Percentiles rank a stretch among this genome's conserved stretches.
phyloP scores from a whole-genome alignment of 2,888 invertebrate species.

The Eurytoma californica region DNA sequence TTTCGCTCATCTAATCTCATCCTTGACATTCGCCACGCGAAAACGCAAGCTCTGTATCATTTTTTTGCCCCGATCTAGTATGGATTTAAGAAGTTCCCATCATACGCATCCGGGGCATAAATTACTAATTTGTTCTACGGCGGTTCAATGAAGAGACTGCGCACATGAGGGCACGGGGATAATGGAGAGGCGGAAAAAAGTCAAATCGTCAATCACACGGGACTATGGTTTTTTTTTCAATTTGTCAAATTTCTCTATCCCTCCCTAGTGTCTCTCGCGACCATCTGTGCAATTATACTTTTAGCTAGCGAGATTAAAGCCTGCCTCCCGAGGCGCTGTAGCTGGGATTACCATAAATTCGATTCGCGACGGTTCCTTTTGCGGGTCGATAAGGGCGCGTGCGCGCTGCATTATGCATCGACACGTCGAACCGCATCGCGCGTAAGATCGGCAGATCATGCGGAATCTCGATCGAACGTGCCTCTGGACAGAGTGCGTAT shows the following conservation, averaged over 20 bases:
- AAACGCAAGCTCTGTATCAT: not conserved
- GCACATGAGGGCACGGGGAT: not conserved
- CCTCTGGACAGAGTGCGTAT: not conserved
- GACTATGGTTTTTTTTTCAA: conserved; percentile 15
- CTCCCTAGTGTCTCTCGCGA: not conserved
- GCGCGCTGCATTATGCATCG: conserved; percentile 65
- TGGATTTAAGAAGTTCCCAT: not conserved
- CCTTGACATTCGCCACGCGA: conserved; percentile 36
- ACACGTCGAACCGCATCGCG: conserved; percentile 63
- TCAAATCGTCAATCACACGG: conserved; percentile 13
- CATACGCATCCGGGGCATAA: not conserved
- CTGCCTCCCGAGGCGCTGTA: conserved; percentile 18
- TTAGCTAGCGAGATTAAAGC: conserved; percentile 54
- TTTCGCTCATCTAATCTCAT: conserved; percentile 14
- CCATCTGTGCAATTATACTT: conserved; percentile 51
- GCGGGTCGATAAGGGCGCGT: conserved; percentile 11
- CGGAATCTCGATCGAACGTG: conserved; percentile 49
- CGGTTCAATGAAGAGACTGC: not conserved
- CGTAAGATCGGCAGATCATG: conserved; percentile 63
- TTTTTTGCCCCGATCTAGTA: not conserved
- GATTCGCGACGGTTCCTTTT: conserved; percentile 50
- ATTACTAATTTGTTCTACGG: conserved; percentile 26
- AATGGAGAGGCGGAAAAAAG: not conserved
- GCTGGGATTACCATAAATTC: conserved; percentile 52
- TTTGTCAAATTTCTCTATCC: conserved; percentile 32